phyloP scores from a whole-genome alignment of 2,113 vertebrate species.

The Fregetta grallaria region DNA sequence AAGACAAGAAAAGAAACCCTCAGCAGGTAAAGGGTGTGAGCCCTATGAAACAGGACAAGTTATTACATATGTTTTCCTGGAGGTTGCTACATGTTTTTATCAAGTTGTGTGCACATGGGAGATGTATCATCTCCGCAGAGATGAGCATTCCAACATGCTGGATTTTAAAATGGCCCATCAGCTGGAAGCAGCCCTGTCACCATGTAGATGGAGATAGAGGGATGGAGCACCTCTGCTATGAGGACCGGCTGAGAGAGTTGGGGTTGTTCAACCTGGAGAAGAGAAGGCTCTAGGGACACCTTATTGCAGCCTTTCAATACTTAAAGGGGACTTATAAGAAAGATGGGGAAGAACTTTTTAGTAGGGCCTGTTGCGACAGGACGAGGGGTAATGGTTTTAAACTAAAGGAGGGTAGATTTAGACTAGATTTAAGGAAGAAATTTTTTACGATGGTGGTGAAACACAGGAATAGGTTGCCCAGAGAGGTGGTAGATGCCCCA shows the following conservation, averaged over 20 bases:
- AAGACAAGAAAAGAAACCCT: neutral
- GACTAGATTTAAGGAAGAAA: neutral
- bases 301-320: neutral
- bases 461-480: neutral
- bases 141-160: neutral
- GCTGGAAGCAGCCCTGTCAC: neutral
- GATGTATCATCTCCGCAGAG: neutral
- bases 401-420: neutral
- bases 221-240: neutral
- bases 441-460: neutral
- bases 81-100: neutral
- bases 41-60: neutral
- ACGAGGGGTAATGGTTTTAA: neutral
- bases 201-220: neutral
- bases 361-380: neutral
- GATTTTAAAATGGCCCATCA: neutral
- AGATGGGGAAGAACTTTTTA: neutral
- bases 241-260: neutral
- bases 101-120: neutral
- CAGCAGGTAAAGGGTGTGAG: neutral
- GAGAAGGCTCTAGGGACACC: neutral
- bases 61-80: neutral
- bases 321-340: neutral
- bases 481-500: neutral
- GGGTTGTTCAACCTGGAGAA: neutral